Conservation (phyloP, 2,113 vertebrate species). For the Anser cygnoides region DNA sequence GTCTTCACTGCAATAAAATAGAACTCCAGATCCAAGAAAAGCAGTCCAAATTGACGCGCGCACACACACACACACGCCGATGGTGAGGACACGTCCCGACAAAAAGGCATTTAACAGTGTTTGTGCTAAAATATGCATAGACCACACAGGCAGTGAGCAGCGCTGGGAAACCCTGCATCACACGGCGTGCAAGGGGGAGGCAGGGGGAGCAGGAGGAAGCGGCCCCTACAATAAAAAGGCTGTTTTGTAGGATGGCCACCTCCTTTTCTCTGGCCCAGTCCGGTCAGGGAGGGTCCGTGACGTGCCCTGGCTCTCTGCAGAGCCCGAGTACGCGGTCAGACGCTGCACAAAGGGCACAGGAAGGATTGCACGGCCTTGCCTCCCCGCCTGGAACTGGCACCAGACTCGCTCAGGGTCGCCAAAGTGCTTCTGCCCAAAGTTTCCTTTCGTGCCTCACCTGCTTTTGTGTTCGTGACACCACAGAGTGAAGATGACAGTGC, state of each 20-base stretch:
- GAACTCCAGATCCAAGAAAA: conserved; percentile 63
- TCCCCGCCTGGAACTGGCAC: rapidly evolving
- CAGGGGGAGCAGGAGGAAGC: background rate
- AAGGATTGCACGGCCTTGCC: rapidly evolving
- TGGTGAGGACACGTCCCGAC: background rate
- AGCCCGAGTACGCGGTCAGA: background rate
- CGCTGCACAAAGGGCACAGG: rapidly evolving
- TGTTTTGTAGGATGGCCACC: background rate
- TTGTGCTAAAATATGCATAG: conserved; percentile 44
- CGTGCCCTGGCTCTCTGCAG: rapidly evolving
- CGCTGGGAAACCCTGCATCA: background rate
- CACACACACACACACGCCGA: rapidly evolving
- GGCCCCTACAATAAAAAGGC: background rate
- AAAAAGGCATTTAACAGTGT: conserved; percentile 44
- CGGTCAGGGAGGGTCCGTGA: background rate
- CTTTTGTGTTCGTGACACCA: background rate
- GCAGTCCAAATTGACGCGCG: background rate
- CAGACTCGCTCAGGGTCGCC: background rate
- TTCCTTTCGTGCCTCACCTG: background rate
- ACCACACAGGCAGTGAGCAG: background rate
- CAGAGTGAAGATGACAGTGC: background rate
- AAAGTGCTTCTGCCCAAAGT: background rate
- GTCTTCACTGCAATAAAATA: conserved; percentile 79
- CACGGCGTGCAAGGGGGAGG: rapidly evolving
- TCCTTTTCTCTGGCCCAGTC: background rate